phyloP scores from a whole-genome alignment of 2,797 vertebrate genomes.

The Diplodus puntazzo region DNA sequence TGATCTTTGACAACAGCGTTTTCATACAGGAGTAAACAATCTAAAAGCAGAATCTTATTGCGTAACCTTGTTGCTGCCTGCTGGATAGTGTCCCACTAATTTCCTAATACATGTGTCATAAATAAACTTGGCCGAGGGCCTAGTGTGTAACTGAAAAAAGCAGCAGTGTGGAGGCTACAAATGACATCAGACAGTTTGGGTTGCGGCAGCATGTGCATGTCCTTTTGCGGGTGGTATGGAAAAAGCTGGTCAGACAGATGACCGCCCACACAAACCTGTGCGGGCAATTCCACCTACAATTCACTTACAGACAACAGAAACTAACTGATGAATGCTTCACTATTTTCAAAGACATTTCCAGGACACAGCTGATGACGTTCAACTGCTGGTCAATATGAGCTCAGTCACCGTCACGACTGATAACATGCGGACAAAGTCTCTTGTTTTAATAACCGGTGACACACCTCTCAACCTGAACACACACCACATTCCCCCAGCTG shows the following conservation, averaged over 20 bases:
- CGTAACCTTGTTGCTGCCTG: neutral
- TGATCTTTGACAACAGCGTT: neutral
- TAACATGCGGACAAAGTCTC: neutral
- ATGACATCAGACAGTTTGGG: constrained; percentile 33
- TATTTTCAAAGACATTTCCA: constrained; percentile 1
- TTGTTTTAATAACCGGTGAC: constrained; percentile 2
- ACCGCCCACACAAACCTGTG: constrained; percentile 21
- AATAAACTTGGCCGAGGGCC: neutral
- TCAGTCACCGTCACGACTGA: neutral
- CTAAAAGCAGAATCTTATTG: constrained; percentile 7
- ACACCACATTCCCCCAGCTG: neutral
- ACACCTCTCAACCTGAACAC: neutral
- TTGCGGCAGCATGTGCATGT: neutral
- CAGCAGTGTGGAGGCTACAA: constrained; percentile 2
- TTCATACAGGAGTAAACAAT: constrained; percentile 7
- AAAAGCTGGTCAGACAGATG: constrained; percentile 52
- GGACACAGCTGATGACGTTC: neutral
- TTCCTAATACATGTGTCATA: constrained; percentile 1
- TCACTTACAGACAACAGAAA: neutral
- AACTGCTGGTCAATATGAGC: neutral
- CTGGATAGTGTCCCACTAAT: neutral
- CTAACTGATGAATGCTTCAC: neutral
- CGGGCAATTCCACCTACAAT: constrained; percentile 23
- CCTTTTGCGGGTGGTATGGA: constrained; percentile 43
- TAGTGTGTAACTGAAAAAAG: neutral